Base-by-base conservation (phyloP, 2,797 vertebrate genomes). In the Rhynchonycteris naso region DNA sequence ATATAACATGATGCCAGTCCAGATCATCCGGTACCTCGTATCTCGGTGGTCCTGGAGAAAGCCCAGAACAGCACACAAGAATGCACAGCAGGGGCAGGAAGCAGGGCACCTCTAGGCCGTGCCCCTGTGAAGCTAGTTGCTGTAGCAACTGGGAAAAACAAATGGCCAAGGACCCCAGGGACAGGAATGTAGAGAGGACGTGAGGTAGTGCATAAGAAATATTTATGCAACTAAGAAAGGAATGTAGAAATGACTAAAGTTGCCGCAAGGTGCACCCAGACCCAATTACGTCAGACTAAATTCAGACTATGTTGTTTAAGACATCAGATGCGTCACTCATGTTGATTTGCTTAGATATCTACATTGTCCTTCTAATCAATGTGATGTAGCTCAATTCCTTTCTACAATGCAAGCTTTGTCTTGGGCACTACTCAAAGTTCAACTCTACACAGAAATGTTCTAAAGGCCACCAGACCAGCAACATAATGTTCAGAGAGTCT, bases 101-200 rank as follows among this genome's bases (percentile, higher is more conserved):
- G 22, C 38, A 54, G 58, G 63, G 19, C 16, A 16, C n/a, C 52
- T 3, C 4, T 33, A 47, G 52, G 26, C 11, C n/a, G 35, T 79
- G 33, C 28, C 75, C 50, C 18, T 0, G 0, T 2, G 43, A 83
- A 63, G 7, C 24, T 28, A 30, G 63, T 83, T 92, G 74, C 68
- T 54, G 83, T 28, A 74, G 61, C 65, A 88, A 47, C 81, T 90
- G 79, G 69, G n/a, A 26, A 95, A 91, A 79, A 94, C 58, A 88
- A 88, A 93, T 7, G 50, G 47, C 54, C 19, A 33, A 71, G 14
- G 65, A n/a, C 69, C 79, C 58, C 18, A 50, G 33, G 58, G 66
- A 58, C 10, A 56, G 43, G 52, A 78, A 33, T 61, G 68, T 7
- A 30, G 22, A 69, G 50, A 95, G 59, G 43, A 91, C 52, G 15